These are phyloP conservation scores for Lutraria lutraria DNA, from an alignment of 2,888 invertebrate genomes.

Conservation along the genomic window DNA sequence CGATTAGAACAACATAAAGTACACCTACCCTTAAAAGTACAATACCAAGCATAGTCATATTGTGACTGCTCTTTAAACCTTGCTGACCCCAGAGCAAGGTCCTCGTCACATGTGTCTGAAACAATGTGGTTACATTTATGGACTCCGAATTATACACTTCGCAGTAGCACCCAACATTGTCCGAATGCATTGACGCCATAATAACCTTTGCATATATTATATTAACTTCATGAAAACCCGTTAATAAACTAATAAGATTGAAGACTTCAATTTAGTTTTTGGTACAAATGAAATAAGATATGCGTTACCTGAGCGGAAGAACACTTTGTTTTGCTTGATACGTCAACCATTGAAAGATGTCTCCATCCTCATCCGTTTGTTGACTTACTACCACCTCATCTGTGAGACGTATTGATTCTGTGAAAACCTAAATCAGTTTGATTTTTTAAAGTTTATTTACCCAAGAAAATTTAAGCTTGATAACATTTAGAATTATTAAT, in stretches of 20 bases:
- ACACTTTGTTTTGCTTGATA: constrained; percentile 85
- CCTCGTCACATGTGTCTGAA: constrained; percentile 75
- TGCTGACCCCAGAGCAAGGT: constrained; percentile 85
- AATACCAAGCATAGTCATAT: constrained; percentile 85
- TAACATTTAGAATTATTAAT: too few relatives aligned
- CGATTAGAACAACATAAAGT: background rate
- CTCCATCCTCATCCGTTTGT: constrained; percentile 85
- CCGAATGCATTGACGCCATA: too few relatives aligned
- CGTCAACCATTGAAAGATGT: constrained; percentile 85
- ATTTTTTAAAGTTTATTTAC: too few relatives aligned
- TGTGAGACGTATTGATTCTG: constrained; percentile 85
- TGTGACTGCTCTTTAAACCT: constrained; percentile 84
- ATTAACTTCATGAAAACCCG: too few relatives aligned
- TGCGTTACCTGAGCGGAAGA: constrained; percentile 84
- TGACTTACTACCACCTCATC: constrained; percentile 80
- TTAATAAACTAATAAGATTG: too few relatives aligned
- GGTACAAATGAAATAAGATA: too few relatives aligned
- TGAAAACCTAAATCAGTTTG: constrained; percentile 77
- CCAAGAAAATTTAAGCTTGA: too few relatives aligned
- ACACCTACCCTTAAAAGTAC: constrained; percentile 82
- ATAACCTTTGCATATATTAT: too few relatives aligned
- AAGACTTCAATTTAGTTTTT: too few relatives aligned
- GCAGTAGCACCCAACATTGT: too few relatives aligned
- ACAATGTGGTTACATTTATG: background rate
- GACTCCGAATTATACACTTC: too few relatives aligned